Conservation (phyloP, 1,140 invertebrate species). For the Caenorhabditis latens region DNA sequence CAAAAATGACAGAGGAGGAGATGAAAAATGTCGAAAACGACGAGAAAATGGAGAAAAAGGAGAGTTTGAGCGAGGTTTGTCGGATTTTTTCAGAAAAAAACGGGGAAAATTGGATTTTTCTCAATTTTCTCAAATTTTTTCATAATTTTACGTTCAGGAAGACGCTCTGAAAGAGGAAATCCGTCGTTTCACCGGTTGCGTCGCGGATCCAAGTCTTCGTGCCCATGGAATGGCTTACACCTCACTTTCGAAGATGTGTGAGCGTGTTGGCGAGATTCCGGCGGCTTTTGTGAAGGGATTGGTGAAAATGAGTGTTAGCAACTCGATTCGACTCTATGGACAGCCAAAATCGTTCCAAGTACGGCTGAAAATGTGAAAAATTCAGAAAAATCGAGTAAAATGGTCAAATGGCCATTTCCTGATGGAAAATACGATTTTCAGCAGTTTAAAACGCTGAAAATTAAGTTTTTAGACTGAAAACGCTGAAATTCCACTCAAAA, state of each 20-base stretch:
- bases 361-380: background rate
- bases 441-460: too few species aligned
- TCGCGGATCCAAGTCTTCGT: constrained; percentile 34
- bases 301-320: constrained; percentile 14
- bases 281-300: constrained; percentile 41
- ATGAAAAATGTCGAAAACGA: constrained; percentile 2
- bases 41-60: background rate
- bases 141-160: constrained; percentile 43
- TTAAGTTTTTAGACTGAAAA: too few species aligned
- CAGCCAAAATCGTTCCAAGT: constrained; percentile 45
- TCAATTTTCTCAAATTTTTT: background rate
- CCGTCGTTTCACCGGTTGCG: constrained; percentile 29
- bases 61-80: constrained; percentile 7
- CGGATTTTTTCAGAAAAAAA: background rate
- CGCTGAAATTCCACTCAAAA: too few species aligned
- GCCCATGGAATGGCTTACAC: constrained; percentile 37
- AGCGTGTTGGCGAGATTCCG: constrained; percentile 11
- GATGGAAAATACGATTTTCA: too few species aligned
- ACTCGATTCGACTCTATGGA: constrained; percentile 30
- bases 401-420: too few species aligned
- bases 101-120: too few species aligned
- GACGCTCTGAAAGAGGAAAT: constrained; percentile 53
- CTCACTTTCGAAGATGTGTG: background rate
- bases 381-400: background rate
- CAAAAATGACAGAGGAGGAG: constrained; percentile 11